Base-by-base conservation (phyloP, 2,113 vertebrate genomes). In the Vulpes ferrilata region DNA sequence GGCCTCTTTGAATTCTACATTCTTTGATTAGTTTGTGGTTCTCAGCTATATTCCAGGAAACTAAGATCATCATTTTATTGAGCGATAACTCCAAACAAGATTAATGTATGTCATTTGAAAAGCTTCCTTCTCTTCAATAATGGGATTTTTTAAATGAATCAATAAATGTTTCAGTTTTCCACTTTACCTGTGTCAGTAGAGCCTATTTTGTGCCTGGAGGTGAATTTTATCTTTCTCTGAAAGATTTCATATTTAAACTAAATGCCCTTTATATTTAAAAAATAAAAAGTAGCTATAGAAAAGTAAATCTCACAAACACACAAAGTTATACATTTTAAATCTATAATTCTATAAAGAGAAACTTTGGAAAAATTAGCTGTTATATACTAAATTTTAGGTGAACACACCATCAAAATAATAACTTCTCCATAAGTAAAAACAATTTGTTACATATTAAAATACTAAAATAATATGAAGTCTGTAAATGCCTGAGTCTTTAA, bases 331-430 rank as follows among this genome's bases (percentile, higher is more conserved):
- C 2, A 78, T 43, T 74, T 96, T 74, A 62, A 91, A 93, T 71
- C 6, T 92, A 1, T 53, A 91, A 11, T 73, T 95, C 25, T 64
- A 86, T 82, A 74, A 91, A 65, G 1, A 38, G 90, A 96, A 93
- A 69, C 1, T 78, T 20, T 87, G 23, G 57, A 65, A 92, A 88
- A 93, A 79, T 69, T 53, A 87, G 83, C 38, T 93, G 43, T 74
- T 69, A 79, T 17, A 71, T 65, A 80, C 5, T 76, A 88, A 69
- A 93, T 51, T 91, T 85, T 79, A 95, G 92, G 11, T 74, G 27
- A 88, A 80, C 6, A 93, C 83, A 87, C 12, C 80, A 95, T 89
- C 32, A 96, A 91, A 95, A 64, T 93, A 96, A 93, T 82, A 91
- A 96, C 20, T 60, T 87, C 15, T 81, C 27, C 15, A 96, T 82